These are phyloP conservation scores for Lydus trimaculatus DNA, from an alignment of 2,888 invertebrate genomes.

Conservation along the genomic window DNA sequence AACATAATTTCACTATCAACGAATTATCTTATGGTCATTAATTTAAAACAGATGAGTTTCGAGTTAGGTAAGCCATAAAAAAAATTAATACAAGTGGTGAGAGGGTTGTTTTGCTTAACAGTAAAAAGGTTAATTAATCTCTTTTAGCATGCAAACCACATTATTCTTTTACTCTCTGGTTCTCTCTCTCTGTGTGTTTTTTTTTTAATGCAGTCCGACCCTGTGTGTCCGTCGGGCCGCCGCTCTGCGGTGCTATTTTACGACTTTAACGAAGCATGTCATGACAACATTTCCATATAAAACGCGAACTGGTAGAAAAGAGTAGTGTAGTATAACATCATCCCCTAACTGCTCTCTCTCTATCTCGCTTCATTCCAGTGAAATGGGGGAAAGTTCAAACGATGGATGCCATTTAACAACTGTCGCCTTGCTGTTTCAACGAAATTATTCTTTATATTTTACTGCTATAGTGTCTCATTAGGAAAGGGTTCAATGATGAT, in stretches of 20 bases:
- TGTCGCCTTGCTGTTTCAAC: conserved; percentile 46
- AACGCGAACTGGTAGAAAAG: conserved; percentile 36
- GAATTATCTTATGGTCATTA: conserved; percentile 37
- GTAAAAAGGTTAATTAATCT: conserved; percentile 58
- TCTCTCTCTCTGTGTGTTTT: too few species aligned
- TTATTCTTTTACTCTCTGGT: conserved; percentile 56
- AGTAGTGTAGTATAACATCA: conserved; percentile 42
- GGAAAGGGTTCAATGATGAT: conserved; percentile 18
- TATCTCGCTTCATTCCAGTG: background rate
- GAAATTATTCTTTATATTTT: conserved; percentile 49
- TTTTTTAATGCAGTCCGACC: conserved; percentile 54
- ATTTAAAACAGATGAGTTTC: conserved; percentile 38
- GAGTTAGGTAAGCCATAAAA: conserved; percentile 36
- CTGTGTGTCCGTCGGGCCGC: conserved; percentile 45
- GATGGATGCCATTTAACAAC: conserved; percentile 54
- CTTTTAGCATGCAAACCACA: conserved; percentile 58
- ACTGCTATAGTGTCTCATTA: conserved; percentile 39
- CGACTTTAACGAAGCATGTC: conserved; percentile 60
- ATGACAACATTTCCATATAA: conserved; percentile 52
- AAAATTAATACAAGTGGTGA: conserved; percentile 39
- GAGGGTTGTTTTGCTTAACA: conserved; percentile 49
- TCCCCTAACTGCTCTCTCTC: background rate
- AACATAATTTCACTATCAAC: conserved; percentile 11
- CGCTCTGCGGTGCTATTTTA: conserved; percentile 55
- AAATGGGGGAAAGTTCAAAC: conserved; percentile 49